Evolutionary conservation across 1,140 invertebrate species (phyloP).

Genomic region (Goniozus legneri): DNA sequence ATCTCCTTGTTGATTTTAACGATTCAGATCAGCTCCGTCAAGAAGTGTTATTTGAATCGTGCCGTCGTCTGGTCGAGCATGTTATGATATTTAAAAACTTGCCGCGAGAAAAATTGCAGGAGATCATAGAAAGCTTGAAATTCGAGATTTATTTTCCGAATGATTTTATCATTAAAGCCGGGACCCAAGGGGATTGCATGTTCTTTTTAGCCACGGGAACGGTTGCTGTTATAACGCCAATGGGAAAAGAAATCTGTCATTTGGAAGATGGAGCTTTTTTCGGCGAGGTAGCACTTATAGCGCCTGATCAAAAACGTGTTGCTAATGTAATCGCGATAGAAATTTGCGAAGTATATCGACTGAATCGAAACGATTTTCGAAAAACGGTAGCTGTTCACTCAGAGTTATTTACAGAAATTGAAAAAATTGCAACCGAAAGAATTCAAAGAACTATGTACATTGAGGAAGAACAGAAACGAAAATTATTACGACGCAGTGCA

Average conservation of each 20-base stretch:
- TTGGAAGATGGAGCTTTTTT: constrained; percentile 56
- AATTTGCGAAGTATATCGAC: constrained; percentile 46
- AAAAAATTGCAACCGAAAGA: constrained; percentile 37
- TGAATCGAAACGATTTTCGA: constrained; percentile 53
- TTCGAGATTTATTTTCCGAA: constrained; percentile 44
- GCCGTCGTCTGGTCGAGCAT: constrained; percentile 40
- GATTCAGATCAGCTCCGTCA: constrained; percentile 32
- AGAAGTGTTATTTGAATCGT: constrained; percentile 41
- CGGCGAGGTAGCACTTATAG: constrained; percentile 53
- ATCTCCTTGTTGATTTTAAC: background rate
- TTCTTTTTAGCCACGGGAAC: constrained; percentile 59
- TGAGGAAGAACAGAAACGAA: constrained; percentile 42
- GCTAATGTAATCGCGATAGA: constrained; percentile 45
- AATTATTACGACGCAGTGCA: too few relatives aligned
- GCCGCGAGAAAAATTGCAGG: constrained; percentile 28
- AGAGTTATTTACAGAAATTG: constrained; percentile 39
- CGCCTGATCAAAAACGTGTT: constrained; percentile 42
- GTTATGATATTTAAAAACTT: constrained; percentile 39
- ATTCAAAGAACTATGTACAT: constrained; percentile 37
- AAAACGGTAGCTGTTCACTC: constrained; percentile 38
- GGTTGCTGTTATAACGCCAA: constrained; percentile 58
- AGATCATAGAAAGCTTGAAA: constrained; percentile 36
- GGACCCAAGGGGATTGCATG: constrained; percentile 58
- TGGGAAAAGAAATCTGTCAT: constrained; percentile 59
- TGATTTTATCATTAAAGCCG: constrained; percentile 55